Conservation (phyloP, 2,113 vertebrate genomes). For the Cyanocitta stelleri region DNA sequence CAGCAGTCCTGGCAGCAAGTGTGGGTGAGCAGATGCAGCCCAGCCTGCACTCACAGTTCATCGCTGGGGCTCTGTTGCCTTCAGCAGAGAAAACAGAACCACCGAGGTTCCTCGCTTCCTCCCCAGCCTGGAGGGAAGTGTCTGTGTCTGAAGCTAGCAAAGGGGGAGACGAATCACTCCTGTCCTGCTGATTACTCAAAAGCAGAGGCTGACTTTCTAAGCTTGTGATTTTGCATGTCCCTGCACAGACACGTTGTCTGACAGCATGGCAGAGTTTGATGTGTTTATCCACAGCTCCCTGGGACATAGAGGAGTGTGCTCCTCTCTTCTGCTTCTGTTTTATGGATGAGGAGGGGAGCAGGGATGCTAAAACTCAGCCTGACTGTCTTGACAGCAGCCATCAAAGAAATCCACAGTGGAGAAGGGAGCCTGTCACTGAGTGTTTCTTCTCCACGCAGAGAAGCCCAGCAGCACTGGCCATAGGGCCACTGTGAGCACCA, state of each 20-base stretch:
- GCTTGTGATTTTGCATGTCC: neutral
- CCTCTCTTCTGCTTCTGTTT: neutral
- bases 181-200: neutral
- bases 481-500: neutral
- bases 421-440: neutral
- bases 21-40: neutral
- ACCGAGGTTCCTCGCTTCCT: neutral
- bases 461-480: neutral
- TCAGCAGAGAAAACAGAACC: neutral
- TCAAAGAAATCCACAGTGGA: neutral
- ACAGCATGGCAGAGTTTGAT: neutral
- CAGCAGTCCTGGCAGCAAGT: neutral
- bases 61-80: neutral
- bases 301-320: neutral
- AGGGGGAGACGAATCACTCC: neutral
- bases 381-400: neutral
- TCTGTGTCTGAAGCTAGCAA: neutral
- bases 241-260: neutral
- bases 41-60: neutral
- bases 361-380: neutral
- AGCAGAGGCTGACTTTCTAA: neutral
- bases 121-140: neutral
- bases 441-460: neutral
- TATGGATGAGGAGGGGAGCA: neutral
- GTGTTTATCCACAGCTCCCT: constrained; percentile 4